Evolutionary conservation across 2,113 vertebrate species (phyloP).

Genomic region (Terrapene triunguis): DNA sequence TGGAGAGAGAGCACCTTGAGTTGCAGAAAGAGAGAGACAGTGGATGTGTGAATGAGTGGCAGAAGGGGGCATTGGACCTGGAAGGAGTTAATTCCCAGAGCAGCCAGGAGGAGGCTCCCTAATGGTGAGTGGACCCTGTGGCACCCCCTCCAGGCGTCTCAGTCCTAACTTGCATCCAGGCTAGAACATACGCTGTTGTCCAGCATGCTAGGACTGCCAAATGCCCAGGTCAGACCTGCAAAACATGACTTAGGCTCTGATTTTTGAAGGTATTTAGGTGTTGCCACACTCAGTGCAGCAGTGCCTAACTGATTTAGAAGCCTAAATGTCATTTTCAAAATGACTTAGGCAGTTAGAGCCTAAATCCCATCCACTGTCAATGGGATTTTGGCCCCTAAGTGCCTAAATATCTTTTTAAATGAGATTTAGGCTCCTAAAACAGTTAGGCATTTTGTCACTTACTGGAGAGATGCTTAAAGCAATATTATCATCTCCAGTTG

Average conservation of each 20-base stretch:
- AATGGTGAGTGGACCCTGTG: not conserved
- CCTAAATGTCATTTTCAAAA: not conserved
- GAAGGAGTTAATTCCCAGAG: not conserved
- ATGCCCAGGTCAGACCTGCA: conserved; percentile 59
- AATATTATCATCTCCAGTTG: not conserved
- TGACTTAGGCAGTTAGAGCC: not conserved
- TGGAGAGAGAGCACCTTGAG: not conserved
- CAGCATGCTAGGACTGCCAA: not conserved
- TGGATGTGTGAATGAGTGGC: not conserved
- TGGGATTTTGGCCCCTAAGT: not conserved
- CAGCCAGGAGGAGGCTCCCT: not conserved
- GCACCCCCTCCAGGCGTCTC: not conserved
- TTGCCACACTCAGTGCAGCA: not conserved
- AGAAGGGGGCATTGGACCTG: not conserved
- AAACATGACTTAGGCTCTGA: conserved; percentile 13
- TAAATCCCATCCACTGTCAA: not conserved
- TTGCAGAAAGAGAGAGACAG: not conserved
- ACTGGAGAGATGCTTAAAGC: too few relatives aligned
- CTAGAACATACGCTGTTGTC: not conserved
- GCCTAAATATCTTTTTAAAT: not conserved
- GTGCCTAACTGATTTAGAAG: not conserved
- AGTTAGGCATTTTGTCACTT: not conserved
- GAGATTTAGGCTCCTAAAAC: not conserved
- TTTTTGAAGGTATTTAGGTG: not conserved
- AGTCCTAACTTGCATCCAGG: not conserved